phyloP scores from a whole-genome alignment of 2,888 invertebrate species.

The Dione vanillae region DNA sequence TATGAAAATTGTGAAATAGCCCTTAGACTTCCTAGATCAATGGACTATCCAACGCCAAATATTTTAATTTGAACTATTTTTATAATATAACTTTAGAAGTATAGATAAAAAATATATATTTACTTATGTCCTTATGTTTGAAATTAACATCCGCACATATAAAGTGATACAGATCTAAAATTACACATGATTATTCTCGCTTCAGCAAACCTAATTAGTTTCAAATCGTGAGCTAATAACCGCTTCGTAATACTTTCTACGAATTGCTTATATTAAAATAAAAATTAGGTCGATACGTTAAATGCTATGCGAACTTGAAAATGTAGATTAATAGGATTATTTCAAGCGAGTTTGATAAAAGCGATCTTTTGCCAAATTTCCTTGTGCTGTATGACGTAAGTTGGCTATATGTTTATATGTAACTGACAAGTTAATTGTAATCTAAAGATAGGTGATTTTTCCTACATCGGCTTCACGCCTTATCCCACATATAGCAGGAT shows the following conservation, averaged over 20 bases:
- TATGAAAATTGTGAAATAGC: too few species aligned
- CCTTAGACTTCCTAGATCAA: too few species aligned
- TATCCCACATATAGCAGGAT: too few species aligned
- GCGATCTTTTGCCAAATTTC: slow-evolving; percentile 70
- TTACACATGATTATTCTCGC: background rate
- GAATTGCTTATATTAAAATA: background rate
- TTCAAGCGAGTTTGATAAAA: slow-evolving; percentile 59
- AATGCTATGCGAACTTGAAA: slow-evolving; percentile 35
- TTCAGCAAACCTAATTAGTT: background rate
- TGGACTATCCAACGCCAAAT: too few species aligned
- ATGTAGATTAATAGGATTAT: slow-evolving; percentile 47
- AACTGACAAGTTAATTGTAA: background rate
- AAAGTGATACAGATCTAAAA: too few species aligned
- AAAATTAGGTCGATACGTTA: slow-evolving; percentile 21
- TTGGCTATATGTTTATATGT: slow-evolving; percentile 51
- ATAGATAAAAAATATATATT: too few species aligned
- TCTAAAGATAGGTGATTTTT: too few species aligned
- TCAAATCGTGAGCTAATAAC: background rate
- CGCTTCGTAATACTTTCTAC: background rate
- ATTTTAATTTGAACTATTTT: too few species aligned
- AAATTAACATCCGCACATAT: too few species aligned
- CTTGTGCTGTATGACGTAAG: slow-evolving; percentile 64
- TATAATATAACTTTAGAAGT: too few species aligned
- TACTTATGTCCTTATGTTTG: too few species aligned
- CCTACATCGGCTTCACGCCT: too few species aligned